phyloP scores from a whole-genome alignment of 2,888 invertebrate genomes.

The Tuta absoluta region DNA sequence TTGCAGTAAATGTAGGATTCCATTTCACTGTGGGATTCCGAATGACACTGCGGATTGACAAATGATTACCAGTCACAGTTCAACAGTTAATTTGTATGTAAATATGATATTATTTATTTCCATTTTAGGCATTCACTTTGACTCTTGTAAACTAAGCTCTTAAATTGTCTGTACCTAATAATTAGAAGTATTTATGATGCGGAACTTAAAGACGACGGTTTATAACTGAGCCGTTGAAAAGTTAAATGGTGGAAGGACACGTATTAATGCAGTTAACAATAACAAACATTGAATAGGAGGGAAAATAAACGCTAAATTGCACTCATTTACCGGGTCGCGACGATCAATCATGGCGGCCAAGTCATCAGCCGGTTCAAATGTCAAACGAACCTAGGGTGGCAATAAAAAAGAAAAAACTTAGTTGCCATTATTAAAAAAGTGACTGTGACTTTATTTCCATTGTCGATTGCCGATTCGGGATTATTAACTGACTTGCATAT shows the following conservation, averaged over 20 bases:
- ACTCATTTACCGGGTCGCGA: constrained; percentile 77
- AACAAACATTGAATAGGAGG: constrained; percentile 67
- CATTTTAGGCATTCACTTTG: constrained; percentile 33
- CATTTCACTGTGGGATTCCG: constrained; percentile 52
- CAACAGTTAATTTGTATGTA: constrained; percentile 76
- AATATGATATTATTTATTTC: constrained; percentile 57
- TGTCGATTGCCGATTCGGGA: constrained; percentile 80
- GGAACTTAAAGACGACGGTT: constrained; percentile 24
- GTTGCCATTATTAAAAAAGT: constrained; percentile 81
- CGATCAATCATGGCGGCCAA: constrained; percentile 78
- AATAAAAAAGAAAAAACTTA: constrained; percentile 75
- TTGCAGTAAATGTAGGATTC: constrained; percentile 40
- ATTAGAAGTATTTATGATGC: not conserved
- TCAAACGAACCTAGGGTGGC: constrained; percentile 80
- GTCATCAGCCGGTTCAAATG: constrained; percentile 81
- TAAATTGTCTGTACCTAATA: not conserved
- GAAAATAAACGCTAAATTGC: constrained; percentile 78
- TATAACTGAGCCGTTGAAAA: constrained; percentile 18
- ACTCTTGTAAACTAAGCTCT: constrained; percentile 2
- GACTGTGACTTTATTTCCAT: constrained; percentile 81
- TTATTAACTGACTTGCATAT: constrained; percentile 82
- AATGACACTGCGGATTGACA: constrained; percentile 75
- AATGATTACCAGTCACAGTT: constrained; percentile 73
- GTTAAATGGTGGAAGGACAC: constrained; percentile 34
- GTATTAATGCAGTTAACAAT: constrained; percentile 61